A percentile compares a stretch with the other conserved stretches of the same genome.
phyloP scores from a whole-genome alignment of 2,797 vertebrate genomes.

The Lagodon rhomboides region DNA sequence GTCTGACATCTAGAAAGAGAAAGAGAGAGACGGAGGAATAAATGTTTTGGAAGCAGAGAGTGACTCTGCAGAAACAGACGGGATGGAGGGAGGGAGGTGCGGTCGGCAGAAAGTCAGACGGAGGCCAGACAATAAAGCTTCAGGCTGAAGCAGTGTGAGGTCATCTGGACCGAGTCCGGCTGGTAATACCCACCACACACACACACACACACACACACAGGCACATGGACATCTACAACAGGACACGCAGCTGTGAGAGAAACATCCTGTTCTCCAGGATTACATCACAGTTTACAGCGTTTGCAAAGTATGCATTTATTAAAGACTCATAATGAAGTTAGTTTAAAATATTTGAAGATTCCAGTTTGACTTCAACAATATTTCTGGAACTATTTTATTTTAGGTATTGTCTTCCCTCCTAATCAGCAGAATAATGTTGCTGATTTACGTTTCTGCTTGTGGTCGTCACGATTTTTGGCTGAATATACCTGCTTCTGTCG shows the following conservation, averaged over 20 bases:
- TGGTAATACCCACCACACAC: conserved; percentile 36
- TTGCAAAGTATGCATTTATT: not conserved
- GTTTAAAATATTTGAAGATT: not conserved
- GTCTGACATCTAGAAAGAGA: not conserved
- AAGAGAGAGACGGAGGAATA: not conserved
- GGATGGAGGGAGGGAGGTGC: conserved; percentile 16
- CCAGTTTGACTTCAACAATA: not conserved
- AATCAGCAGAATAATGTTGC: no score
- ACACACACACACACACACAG: conserved; percentile 22
- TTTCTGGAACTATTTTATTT: no score
- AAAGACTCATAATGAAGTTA: no score
- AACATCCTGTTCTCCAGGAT: not conserved
- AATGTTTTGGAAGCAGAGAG: conserved; percentile 7
- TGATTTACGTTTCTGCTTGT: no score
- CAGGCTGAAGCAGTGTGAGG: conserved; percentile 47
- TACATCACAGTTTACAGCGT: not conserved
- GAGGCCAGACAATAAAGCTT: conserved; percentile 55
- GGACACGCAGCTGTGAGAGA: not conserved
- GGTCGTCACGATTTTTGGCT: no score
- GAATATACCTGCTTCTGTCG: no score
- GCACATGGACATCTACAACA: not conserved
- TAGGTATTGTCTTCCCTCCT: no score
- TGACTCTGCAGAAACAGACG: conserved; percentile 49
- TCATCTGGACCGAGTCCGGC: conserved; percentile 38
- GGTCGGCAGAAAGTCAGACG: conserved; percentile 63